Conservation (phyloP, 2,797 vertebrate species). For the Threskiornis aethiopicus region DNA sequence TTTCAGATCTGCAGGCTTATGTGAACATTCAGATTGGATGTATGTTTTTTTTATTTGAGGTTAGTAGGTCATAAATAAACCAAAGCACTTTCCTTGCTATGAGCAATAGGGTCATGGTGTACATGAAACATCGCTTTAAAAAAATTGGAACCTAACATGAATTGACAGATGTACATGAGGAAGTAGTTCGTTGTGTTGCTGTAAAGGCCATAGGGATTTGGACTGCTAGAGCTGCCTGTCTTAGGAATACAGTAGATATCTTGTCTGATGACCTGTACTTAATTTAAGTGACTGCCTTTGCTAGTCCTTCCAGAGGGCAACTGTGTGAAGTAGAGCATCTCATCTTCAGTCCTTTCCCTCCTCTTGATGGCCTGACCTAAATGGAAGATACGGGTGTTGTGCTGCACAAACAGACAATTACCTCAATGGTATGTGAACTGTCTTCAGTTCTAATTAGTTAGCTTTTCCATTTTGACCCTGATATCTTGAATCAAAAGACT, state of each 20-base stretch:
- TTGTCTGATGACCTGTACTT: constrained; percentile 86
- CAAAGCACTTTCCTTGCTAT: constrained; percentile 72
- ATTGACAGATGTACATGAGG: constrained; percentile 83
- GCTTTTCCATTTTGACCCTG: not conserved
- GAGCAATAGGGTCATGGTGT: constrained; percentile 67
- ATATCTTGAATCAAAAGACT: not conserved
- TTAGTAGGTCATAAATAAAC: constrained; percentile 79
- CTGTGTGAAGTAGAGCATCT: constrained; percentile 81
- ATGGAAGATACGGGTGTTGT: constrained; percentile 77
- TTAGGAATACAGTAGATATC: constrained; percentile 75
- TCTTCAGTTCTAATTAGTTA: not conserved
- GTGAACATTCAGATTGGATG: constrained; percentile 39
- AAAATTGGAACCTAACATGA: constrained; percentile 70
- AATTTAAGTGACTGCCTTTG: constrained; percentile 90
- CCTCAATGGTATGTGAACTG: not conserved
- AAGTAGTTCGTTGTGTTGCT: constrained; percentile 58
- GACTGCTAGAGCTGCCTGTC: constrained; percentile 64
- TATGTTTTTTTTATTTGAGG: constrained; percentile 51
- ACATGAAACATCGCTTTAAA: constrained; percentile 65
- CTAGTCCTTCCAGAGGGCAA: constrained; percentile 76
- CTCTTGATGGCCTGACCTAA: constrained; percentile 83
- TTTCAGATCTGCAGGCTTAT: constrained; percentile 45
- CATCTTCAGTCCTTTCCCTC: constrained; percentile 71
- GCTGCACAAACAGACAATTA: constrained; percentile 27
- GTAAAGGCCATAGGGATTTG: constrained; percentile 76